Evolutionary conservation across 2,113 vertebrate species (phyloP).

Genomic region (Sardina pilchardus): DNA sequence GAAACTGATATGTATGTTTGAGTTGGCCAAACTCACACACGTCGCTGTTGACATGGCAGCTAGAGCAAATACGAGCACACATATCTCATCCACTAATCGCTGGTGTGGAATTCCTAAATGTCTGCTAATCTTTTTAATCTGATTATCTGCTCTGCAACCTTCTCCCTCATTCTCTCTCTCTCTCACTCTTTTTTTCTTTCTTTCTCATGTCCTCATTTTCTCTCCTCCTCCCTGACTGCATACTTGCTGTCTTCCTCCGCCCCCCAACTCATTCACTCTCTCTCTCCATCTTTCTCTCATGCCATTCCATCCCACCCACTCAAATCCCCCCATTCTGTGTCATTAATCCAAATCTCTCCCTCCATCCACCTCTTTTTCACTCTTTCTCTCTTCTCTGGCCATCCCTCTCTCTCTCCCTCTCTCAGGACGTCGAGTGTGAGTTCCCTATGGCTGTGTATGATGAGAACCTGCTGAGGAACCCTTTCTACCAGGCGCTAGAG

Average conservation of each 20-base stretch:
- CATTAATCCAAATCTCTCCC: neutral
- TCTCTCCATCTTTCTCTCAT: neutral
- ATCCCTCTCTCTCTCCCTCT: neutral
- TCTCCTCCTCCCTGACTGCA: neutral
- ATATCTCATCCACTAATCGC: neutral
- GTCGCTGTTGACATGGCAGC: neutral
- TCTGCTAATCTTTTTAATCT: slow-evolving; percentile 26
- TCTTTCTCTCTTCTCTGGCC: neutral
- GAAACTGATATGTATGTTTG: neutral
- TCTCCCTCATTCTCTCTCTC: neutral
- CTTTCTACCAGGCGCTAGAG: slow-evolving; percentile 90
- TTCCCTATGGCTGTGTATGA: slow-evolving; percentile 97
- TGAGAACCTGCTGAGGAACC: slow-evolving; percentile 94
- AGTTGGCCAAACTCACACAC: neutral
- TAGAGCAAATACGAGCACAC: neutral
- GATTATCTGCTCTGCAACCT: neutral
- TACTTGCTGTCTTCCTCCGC: neutral
- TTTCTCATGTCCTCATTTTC: neutral
- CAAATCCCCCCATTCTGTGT: neutral
- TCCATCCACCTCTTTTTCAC: neutral
- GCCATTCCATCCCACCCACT: neutral
- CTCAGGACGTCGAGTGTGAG: slow-evolving; percentile 58
- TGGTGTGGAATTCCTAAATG: slow-evolving; percentile 6
- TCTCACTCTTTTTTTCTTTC: neutral
- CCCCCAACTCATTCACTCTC: neutral